Conservation (phyloP, 2,888 invertebrate species). For the Ichneumoninae sp. region DNA sequence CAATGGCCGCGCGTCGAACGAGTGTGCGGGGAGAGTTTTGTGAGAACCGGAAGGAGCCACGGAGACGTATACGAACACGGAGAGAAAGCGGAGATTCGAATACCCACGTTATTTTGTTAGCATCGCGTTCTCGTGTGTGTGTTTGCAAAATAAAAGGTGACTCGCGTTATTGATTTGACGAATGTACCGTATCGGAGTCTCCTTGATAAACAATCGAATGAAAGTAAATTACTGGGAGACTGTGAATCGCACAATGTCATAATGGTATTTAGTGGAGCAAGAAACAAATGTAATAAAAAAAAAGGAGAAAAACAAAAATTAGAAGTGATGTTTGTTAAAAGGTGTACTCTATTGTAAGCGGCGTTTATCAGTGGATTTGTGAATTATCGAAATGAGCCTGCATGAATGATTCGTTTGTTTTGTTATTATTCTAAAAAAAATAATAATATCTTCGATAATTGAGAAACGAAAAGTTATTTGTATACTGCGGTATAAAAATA, state of each 20-base stretch:
- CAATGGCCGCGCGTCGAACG: neutral
- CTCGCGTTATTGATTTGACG: neutral
- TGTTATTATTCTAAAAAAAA: conserved; percentile 10
- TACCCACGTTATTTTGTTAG: neutral
- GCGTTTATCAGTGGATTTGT: conserved; percentile 17
- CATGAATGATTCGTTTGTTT: conserved; percentile 16
- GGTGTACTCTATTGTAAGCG: conserved; percentile 1
- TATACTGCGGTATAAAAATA: neutral
- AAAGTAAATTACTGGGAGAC: neutral
- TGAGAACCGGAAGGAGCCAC: neutral
- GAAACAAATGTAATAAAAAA: conserved; percentile 2
- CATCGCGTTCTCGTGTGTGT: neutral
- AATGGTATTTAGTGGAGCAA: conserved; percentile 6
- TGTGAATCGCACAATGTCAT: conserved; percentile 60
- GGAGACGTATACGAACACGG: neutral
- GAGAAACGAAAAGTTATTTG: conserved; percentile 18
- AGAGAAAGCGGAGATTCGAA: neutral
- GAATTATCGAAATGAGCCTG: neutral
- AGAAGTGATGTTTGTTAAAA: neutral
- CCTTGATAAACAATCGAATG: conserved; percentile 18
- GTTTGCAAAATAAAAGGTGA: neutral
- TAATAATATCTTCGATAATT: neutral
- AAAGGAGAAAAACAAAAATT: neutral
- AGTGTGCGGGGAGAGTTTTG: neutral
- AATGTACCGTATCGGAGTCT: conserved; percentile 35